A percentile compares a stretch with the other conserved stretches of the same genome.
Conservation (phyloP, 2,797 vertebrate genomes). For the Molossus molossus region DNA sequence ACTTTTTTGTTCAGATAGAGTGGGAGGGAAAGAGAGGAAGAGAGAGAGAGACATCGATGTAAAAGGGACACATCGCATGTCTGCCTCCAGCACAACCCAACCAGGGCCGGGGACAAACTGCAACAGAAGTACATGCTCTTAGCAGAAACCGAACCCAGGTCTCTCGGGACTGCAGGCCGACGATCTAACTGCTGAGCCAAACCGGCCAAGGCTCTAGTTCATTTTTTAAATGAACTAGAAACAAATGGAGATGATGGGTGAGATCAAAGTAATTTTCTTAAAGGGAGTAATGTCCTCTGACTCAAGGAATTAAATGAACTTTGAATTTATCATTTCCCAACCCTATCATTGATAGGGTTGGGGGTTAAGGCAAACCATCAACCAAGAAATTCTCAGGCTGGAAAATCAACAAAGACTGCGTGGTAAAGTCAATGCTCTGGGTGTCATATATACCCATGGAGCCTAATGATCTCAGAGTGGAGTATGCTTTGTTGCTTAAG, state of each 20-base stretch:
- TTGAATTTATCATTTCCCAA: not conserved
- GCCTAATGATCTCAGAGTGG: not conserved
- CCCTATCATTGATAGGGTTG: not conserved
- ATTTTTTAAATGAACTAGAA: conserved; percentile 53
- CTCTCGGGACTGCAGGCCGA: too few species aligned
- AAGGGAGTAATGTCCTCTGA: not conserved
- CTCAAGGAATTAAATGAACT: not conserved
- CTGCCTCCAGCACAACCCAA: too few species aligned
- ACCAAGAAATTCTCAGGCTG: conserved; percentile 13
- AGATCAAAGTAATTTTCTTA: conserved; percentile 13
- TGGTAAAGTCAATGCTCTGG: not conserved
- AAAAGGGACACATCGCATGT: too few species aligned
- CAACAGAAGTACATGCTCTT: too few species aligned
- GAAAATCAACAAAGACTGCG: not conserved
- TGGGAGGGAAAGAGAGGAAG: too few species aligned
- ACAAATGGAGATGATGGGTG: conserved; percentile 20
- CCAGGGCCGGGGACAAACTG: too few species aligned
- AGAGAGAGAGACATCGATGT: too few species aligned
- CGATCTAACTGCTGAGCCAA: too few species aligned
- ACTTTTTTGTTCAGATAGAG: too few species aligned
- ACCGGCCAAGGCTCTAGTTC: not conserved
- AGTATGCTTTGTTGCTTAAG: not conserved
- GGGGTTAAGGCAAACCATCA: conserved; percentile 19
- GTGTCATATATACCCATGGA: not conserved
- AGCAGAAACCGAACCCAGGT: too few species aligned